A percentile compares a stretch with the other conserved stretches of the same genome.
Conservation (phyloP, 2,797 vertebrate genomes). For the Micrastur ruficollis region DNA sequence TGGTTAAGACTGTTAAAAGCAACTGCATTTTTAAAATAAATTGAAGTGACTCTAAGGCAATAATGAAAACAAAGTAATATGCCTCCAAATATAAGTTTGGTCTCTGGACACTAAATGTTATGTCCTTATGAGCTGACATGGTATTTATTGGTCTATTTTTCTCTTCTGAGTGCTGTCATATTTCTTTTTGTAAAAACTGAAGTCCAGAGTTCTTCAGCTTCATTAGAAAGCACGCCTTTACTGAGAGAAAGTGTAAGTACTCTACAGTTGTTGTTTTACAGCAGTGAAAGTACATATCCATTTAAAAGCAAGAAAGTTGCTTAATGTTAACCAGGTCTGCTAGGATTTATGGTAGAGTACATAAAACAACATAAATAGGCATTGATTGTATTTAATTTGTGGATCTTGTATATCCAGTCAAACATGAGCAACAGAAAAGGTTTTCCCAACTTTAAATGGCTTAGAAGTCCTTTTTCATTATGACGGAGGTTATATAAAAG, state of each 20-base stretch:
- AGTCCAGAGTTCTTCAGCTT: slow-evolving; percentile 60
- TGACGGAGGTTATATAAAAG: background rate
- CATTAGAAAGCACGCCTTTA: slow-evolving; percentile 72
- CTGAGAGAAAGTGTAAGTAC: slow-evolving; percentile 81
- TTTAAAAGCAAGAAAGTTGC: background rate
- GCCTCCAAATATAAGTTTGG: background rate
- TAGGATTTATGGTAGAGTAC: background rate
- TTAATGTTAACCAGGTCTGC: background rate
- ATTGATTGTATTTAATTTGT: background rate
- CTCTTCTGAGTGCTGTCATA: slow-evolving; percentile 81
- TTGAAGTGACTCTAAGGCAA: background rate
- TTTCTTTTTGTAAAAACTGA: slow-evolving; percentile 90
- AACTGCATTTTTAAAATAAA: background rate
- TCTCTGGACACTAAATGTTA: background rate
- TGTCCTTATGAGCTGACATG: background rate
- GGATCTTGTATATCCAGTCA: background rate
- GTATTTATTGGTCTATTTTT: slow-evolving; percentile 46
- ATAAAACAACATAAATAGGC: background rate
- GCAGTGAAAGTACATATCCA: background rate
- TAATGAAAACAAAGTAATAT: background rate
- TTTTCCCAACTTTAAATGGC: background rate
- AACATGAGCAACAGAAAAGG: background rate
- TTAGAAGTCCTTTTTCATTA: background rate
- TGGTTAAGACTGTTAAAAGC: background rate
- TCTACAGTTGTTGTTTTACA: background rate